phyloP scores from a whole-genome alignment of 2,113 vertebrate genomes.

The Falcunculus frontatus region DNA sequence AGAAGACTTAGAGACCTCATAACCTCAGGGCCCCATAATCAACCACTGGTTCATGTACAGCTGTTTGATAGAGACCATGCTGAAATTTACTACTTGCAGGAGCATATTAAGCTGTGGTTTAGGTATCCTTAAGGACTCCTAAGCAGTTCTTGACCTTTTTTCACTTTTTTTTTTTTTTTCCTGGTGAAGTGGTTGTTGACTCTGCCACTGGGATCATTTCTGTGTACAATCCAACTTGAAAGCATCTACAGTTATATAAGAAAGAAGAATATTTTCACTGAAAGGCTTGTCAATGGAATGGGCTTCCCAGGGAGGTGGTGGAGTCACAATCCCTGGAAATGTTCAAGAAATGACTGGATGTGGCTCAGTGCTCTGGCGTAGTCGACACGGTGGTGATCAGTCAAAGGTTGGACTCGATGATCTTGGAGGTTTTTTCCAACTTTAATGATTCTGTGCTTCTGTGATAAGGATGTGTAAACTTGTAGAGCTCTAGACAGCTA shows the following conservation, averaged over 20 bases:
- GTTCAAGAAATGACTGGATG: background rate
- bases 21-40: background rate
- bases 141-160: background rate
- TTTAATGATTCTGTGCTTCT: background rate
- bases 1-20: background rate
- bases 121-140: background rate
- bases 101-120: background rate
- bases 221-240: background rate
- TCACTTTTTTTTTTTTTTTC: background rate
- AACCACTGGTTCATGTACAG: background rate
- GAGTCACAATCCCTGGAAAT: background rate
- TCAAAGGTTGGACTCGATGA: accelerated
- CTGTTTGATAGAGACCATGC: background rate
- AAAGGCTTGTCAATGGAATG: background rate
- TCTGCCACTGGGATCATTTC: background rate
- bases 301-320: too few relatives aligned
- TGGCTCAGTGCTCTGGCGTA: background rate
- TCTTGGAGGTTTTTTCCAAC: background rate
- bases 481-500: background rate
- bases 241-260: background rate
- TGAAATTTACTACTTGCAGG: background rate
- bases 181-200: background rate
- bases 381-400: accelerated
- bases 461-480: background rate
- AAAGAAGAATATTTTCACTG: background rate